A percentile compares a stretch with the other conserved stretches of the same genome.
Evolutionary conservation across 2,797 vertebrate genomes (phyloP).

Genomic region (Neomorphus geoffroyi): DNA sequence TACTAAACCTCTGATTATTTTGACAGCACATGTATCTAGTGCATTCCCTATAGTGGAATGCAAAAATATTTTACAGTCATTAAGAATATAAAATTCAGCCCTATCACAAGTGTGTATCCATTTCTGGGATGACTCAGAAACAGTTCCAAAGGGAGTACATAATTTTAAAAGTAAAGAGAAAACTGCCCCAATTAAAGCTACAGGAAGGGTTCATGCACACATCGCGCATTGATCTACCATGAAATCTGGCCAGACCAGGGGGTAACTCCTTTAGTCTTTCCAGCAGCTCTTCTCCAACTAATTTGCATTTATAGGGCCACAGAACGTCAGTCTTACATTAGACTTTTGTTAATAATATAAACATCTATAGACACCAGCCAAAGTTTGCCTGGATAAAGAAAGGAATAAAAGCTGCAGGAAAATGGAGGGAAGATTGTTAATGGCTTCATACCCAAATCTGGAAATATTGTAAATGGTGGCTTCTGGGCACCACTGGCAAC

Average conservation of each 20-base stretch:
- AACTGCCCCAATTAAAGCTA: accelerated
- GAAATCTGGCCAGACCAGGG: not conserved
- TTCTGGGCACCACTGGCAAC: not conserved
- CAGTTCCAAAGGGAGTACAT: not conserved
- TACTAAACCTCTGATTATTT: not conserved
- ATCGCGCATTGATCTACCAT: not conserved
- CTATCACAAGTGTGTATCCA: not conserved
- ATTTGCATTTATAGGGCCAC: not conserved
- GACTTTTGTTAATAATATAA: not conserved
- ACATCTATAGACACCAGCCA: not conserved
- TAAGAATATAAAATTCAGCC: not conserved
- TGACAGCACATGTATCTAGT: not conserved
- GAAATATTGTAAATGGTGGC: not conserved
- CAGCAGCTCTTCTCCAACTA: not conserved
- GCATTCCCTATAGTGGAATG: not conserved
- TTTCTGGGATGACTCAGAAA: not conserved
- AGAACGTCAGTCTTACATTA: accelerated
- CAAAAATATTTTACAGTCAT: not conserved
- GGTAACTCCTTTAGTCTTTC: not conserved
- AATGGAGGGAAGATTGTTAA: not conserved
- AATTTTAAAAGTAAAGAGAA: not conserved
- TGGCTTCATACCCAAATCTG: not conserved
- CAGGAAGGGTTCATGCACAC: not conserved
- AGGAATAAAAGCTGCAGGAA: not conserved
- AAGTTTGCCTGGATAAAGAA: not conserved